Evolutionary conservation across 2,797 vertebrate species (phyloP), one percentile per base, ranked within the genome.

Genomic region (Gymnothorax reevesii): DNA sequence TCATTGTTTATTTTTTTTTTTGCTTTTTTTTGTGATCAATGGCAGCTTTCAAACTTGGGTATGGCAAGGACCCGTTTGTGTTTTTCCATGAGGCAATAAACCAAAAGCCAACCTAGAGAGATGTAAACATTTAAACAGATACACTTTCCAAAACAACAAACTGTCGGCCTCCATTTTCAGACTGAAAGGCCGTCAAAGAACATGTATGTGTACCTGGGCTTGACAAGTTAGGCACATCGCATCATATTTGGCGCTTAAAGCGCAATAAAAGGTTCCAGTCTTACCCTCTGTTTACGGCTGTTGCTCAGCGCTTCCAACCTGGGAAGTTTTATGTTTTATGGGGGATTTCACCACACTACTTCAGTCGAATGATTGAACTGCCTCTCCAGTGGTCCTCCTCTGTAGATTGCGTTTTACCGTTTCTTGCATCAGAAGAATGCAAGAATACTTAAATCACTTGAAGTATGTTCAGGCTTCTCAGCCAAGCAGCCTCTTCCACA

Each of bases 41-140:
- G 17, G 8, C 20, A 22, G 52, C 52, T 20, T 55, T n/a, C 7
- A 22, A 7, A 9, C 52, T n/a, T 5, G 13, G 52, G 6, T n/a
- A 2, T 54, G 52, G 17, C 52, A 22, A 55, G 52, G 52, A n/a
- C 8, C 22, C 20, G 8, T 80, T n/a, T 80, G 52, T 33, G n/a
- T 55, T 22, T 20, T 22, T 80, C 49, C 77, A 8, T 17, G 5
- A 55, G 12, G 20, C 77, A n/a, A 52, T 55, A 80, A 80, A 54
- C 55, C 33, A 52, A 80, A 8, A n/a, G 7, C 52, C 77, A 55
- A 80, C 77, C 77, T 80, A 22, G 49, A 22, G 77, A 80, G 55
- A n/a, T 55, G 55, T 4, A 80, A 80, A 80, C 77, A 80, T 52
- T 54, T 80, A 80, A 80, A 80, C 55, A 80, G 55, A 80, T 80